phyloP scores from a whole-genome alignment of 2,888 invertebrate species.

The Sylvicola cinctus region DNA sequence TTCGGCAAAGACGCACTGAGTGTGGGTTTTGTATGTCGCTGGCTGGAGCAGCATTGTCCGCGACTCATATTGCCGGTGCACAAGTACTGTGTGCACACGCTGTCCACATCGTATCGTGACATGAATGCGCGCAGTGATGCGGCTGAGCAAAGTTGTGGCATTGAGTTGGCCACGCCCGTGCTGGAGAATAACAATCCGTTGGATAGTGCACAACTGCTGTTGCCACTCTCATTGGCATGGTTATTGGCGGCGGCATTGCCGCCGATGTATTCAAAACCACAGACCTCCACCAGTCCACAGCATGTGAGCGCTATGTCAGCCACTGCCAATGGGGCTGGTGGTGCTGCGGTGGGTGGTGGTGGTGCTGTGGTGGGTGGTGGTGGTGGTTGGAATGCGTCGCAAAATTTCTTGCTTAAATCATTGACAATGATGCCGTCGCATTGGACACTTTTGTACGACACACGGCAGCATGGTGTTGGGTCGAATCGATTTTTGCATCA shows the following conservation, averaged over 20 bases:
- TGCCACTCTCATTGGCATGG: conserved; percentile 49
- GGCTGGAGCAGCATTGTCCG: conserved; percentile 61
- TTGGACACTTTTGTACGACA: conserved; percentile 71
- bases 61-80: conserved; percentile 57
- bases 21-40: conserved; percentile 55
- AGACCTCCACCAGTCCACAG: conserved; percentile 12
- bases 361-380: conserved; percentile 5
- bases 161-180: conserved; percentile 59
- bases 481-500: conserved; percentile 76
- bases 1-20: conserved; percentile 56
- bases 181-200: conserved; percentile 34
- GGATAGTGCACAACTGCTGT: conserved; percentile 21
- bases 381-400: conserved; percentile 15
- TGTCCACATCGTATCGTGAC: conserved; percentile 34
- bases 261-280: conserved; percentile 31
- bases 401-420: conserved; percentile 39
- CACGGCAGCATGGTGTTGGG: conserved; percentile 69
- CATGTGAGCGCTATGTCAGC: background rate
- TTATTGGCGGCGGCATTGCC: conserved; percentile 44
- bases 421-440: conserved; percentile 51
- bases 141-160: conserved; percentile 20
- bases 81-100: conserved; percentile 30
- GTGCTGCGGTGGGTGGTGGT: conserved; percentile 3
- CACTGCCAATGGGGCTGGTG: background rate
- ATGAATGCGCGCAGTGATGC: conserved; percentile 21